These are phyloP conservation scores for Auanema freiburgensis DNA, from an alignment of 2,888 invertebrate species.

Conservation along the genomic window DNA sequence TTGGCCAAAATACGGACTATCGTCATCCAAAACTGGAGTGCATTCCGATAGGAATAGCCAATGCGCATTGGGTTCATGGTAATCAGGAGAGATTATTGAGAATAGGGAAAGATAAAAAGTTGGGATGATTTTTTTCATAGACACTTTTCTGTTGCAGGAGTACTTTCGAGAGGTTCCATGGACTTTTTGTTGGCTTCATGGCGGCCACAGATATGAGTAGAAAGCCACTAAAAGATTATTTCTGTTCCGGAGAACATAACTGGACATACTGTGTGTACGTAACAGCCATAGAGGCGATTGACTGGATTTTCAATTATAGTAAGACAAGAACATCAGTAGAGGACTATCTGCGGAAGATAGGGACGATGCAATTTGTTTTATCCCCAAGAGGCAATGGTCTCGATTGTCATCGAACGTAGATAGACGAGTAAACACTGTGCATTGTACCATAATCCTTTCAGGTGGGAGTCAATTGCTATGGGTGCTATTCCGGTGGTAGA, in stretches of 20 bases:
- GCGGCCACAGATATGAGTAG: too few species aligned
- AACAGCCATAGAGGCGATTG: not conserved
- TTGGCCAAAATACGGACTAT: not conserved
- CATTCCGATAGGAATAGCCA: constrained; percentile 4
- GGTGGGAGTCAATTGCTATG: too few species aligned
- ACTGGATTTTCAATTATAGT: not conserved
- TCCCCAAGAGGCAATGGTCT: constrained; percentile 3
- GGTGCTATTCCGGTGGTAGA: too few species aligned
- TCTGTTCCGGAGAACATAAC: not conserved
- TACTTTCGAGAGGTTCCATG: too few species aligned
- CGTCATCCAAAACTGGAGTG: constrained; percentile 6
- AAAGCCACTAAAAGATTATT: not conserved
- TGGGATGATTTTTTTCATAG: not conserved
- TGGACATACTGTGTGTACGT: not conserved
- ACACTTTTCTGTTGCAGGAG: not conserved
- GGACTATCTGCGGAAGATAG: not conserved
- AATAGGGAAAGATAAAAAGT: not conserved
- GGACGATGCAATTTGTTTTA: not conserved
- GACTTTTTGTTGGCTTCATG: too few species aligned
- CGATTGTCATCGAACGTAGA: constrained; percentile 7
- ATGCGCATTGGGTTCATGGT: constrained; percentile 1
- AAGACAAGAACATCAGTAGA: not conserved
- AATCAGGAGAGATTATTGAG: not conserved
- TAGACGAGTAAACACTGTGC: too few species aligned
- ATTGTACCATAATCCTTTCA: too few species aligned